Conservation (phyloP, 2,113 vertebrate genomes). For the Salvelinus sp. region DNA sequence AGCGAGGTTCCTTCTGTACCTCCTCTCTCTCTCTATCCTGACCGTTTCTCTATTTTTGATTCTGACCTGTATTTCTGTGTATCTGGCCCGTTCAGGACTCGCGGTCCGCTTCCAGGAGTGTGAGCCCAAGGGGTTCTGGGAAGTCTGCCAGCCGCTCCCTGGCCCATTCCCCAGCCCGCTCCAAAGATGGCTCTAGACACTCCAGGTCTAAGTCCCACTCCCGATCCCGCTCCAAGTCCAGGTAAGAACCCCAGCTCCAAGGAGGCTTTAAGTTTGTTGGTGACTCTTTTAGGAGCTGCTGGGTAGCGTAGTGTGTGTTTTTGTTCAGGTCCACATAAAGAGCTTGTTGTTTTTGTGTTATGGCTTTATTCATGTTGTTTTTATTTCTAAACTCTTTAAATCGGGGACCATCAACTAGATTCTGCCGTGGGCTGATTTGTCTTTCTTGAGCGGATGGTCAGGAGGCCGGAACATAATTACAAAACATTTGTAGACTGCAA, state of each 20-base stretch:
- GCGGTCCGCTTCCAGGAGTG: slow-evolving; percentile 91
- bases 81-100: slow-evolving; percentile 85
- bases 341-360: no score
- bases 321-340: background rate
- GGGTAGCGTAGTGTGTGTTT: background rate
- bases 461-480: no score
- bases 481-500: no score
- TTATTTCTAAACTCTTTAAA: no score
- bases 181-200: slow-evolving; percentile 89
- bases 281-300: slow-evolving; percentile 79
- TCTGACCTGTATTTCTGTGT: slow-evolving; percentile 57
- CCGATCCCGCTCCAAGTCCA: slow-evolving; percentile 89
- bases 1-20: slow-evolving; percentile 34
- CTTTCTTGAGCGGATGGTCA: no score
- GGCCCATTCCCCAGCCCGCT: slow-evolving; percentile 67
- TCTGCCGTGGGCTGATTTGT: no score
- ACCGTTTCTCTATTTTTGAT: slow-evolving; percentile 77
- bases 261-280: slow-evolving; percentile 58
- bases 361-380: no score
- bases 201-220: slow-evolving; percentile 85
- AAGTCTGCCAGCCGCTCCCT: slow-evolving; percentile 89
- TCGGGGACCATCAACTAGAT: no score
- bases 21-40: slow-evolving; percentile 20
- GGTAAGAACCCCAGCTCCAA: slow-evolving; percentile 81
- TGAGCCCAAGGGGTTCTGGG: slow-evolving; percentile 85